Base-by-base conservation (phyloP, 2,888 invertebrate species). In the Cheiracanthium punctorium region DNA sequence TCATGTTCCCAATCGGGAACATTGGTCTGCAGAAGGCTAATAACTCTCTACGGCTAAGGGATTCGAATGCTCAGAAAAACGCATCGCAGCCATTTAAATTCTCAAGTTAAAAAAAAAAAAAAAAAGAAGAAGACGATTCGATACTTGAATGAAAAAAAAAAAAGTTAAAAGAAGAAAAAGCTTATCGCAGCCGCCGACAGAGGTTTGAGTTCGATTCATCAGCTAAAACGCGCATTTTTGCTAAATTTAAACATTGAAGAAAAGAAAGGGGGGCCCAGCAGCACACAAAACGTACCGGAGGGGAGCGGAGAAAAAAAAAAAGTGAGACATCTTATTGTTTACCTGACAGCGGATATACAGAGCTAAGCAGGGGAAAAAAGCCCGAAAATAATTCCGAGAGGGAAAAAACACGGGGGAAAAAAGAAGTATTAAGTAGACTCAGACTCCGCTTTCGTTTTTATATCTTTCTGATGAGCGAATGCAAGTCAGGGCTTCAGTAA, bases 261-360 rank as follows among this genome's bases (percentile, higher is more conserved):
- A 24, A 65, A 20, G 67, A 77, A 67, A 28, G 64, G 33, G 30
- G 52, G 29, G 41, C 17, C 37, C 67, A 70, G n/a, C n/a, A n/a
- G n/a, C n/a, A 79, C 69, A 79, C 77, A 86, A 64, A 72, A 73
- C 24, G 5, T 28, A 17, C 17, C 33, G 65, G 41, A 5, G 37
- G 41, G 43, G 32, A 24, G 37, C 37, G 4, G 4, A 37, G n/a
- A n/a, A 48, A 67, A 32, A 67, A 82, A 84, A 82, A 84, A 84
- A 77, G 37, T 74, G 67, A 85, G 84, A 85, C 84, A 86, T 86
- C 86, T 80, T 86, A 86, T 86, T 86, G 86, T 86, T 86, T 86
- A 80, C 86, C 75, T 86, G 86, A 86, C 86, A 80, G 71, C 48
- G 75, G 84, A 80, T 86, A 86, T 80, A 86, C 75, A 75, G 71